Conservation (phyloP, 2,888 invertebrate genomes). For the Lathronympha strigana region DNA sequence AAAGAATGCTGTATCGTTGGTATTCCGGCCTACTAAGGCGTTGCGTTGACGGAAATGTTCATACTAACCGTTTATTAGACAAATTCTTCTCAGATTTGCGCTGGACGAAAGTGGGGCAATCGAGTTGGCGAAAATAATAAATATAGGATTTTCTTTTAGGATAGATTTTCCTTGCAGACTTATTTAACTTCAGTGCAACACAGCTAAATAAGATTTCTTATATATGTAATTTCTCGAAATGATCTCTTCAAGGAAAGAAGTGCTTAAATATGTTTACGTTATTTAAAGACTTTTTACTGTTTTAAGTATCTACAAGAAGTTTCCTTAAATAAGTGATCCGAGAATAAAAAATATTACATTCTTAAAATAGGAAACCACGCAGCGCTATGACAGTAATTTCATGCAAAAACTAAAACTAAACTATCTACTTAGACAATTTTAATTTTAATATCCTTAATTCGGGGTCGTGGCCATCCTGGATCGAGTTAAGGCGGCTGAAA, state of each 20-base stretch:
- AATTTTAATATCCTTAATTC: constrained; percentile 33
- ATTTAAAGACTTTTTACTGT: too few relatives aligned
- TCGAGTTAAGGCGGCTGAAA: constrained; percentile 30
- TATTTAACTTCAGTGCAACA: background rate
- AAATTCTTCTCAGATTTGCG: constrained; percentile 53
- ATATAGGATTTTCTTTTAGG: constrained; percentile 14
- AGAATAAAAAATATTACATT: background rate
- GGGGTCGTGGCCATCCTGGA: constrained; percentile 25
- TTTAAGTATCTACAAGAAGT: background rate
- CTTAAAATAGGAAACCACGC: background rate
- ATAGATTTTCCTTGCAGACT: too few relatives aligned
- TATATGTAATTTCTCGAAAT: too few relatives aligned
- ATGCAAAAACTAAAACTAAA: background rate
- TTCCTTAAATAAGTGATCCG: background rate
- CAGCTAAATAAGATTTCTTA: too few relatives aligned
- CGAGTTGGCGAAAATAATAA: constrained; percentile 36
- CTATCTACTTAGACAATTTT: constrained; percentile 16
- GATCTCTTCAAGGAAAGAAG: too few relatives aligned
- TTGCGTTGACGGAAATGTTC: constrained; percentile 54
- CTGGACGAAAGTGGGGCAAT: constrained; percentile 58
- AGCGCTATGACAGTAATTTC: background rate
- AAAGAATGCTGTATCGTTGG: constrained; percentile 47
- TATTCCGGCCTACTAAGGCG: constrained; percentile 49
- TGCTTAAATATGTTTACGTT: background rate
- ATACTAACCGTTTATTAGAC: constrained; percentile 63